phyloP scores from a whole-genome alignment of 2,113 vertebrate species.

The Notechis scutatus region DNA sequence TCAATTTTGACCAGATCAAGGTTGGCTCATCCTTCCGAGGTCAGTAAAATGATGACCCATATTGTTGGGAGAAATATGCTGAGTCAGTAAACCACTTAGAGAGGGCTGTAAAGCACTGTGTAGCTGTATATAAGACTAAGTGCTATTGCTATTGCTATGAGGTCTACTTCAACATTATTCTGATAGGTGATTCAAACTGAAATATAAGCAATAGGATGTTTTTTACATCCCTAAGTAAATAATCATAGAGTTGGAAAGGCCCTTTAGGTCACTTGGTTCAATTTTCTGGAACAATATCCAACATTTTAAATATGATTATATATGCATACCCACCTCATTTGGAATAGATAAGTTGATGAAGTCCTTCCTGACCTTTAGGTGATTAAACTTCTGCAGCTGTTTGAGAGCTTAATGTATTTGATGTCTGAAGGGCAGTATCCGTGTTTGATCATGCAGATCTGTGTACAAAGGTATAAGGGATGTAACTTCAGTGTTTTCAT shows the following conservation, averaged over 20 bases:
- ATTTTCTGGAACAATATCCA: neutral
- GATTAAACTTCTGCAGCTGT: neutral
- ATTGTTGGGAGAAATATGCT: too few relatives aligned
- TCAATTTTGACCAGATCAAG: too few relatives aligned
- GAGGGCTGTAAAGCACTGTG: too few relatives aligned
- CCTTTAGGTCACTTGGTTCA: neutral
- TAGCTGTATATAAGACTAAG: too few relatives aligned
- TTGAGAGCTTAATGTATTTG: neutral
- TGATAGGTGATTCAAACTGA: neutral
- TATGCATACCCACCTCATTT: neutral
- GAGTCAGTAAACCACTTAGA: too few relatives aligned
- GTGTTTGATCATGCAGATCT: neutral
- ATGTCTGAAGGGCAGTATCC: neutral
- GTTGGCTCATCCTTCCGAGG: too few relatives aligned
- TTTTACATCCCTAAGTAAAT: neutral
- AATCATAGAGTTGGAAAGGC: neutral
- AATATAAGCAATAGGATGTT: neutral
- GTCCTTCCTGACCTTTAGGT: neutral
- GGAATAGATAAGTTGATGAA: neutral
- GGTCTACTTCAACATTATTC: neutral
- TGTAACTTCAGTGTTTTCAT: neutral
- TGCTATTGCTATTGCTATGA: neutral
- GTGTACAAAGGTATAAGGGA: neutral
- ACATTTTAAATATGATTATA: neutral
- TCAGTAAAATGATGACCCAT: too few relatives aligned